A percentile compares a stretch with the other conserved stretches of the same genome.
These are phyloP conservation scores for Nyctalus aviator DNA, from an alignment of 2,797 vertebrate genomes.

Conservation along the genomic window DNA sequence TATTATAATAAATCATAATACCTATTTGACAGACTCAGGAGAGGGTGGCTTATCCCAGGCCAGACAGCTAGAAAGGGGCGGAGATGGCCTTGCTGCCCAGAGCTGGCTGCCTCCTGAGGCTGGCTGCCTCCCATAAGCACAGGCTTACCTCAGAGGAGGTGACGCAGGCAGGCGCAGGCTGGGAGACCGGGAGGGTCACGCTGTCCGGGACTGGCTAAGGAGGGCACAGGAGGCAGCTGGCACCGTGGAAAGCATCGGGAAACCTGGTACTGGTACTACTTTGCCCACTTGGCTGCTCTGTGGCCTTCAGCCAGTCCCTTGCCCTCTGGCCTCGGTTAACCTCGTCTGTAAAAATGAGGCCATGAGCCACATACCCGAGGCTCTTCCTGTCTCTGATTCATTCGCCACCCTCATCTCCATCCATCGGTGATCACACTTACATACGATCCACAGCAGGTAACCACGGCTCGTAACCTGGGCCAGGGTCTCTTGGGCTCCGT, in stretches of 20 bases:
- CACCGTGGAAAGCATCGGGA: neutral
- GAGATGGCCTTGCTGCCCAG: neutral
- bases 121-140: too few species aligned
- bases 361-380: neutral
- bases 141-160: neutral
- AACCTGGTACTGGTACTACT: too few species aligned
- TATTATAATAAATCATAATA: constrained; percentile 19
- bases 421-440: rapidly evolving
- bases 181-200: rapidly evolving
- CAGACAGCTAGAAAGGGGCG: neutral
- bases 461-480: neutral
- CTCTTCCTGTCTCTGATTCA: neutral
- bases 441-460: neutral
- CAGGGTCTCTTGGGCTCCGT: neutral
- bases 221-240: neutral
- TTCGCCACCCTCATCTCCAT: neutral
- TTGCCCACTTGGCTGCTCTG: neutral
- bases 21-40: neutral
- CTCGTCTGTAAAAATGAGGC: neutral
- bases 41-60: neutral
- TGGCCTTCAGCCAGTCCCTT: neutral
- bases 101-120: neutral
- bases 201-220: neutral
- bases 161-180: neutral
- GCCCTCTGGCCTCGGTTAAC: neutral